Base-by-base conservation (phyloP, 2,113 vertebrate species). In the Cyphomyrus discorhynchus region DNA sequence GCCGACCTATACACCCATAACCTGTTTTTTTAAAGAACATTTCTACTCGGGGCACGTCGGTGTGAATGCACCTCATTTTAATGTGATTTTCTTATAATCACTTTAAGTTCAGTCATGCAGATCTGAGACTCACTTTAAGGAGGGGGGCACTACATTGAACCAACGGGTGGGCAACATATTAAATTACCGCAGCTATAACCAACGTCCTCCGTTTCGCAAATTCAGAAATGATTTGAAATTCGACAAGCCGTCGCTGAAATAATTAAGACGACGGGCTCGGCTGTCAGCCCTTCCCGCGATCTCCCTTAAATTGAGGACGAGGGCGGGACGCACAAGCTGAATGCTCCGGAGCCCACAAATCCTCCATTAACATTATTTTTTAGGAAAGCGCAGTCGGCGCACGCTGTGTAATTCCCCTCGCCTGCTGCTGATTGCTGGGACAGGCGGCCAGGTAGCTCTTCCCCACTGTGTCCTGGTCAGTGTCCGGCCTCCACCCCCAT, bases 401-500 rank as follows among this genome's bases (percentile, higher is more conserved):
- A 83, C 90, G 87, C 91, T 86, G 86, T 74, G 66, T 85, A 85
- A 88, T 77, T 90, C 66, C 80, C 85, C 50, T 31, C 66, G 86
- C 91, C 89, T 86, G 49, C 46, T 90, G 89, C 89, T 39, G 87
- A 88, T 88, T 90, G 66, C 88, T 17, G 56, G 66, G 58, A 86
- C 17, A 92, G 94, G 94, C 94, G 95, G 94, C 90, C 93, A 93
- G 92, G 93, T 91, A 94, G 91, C 93, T 90, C 74, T 92, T 93
- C 92, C 92, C 91, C 88, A 92, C 92, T 93, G 94, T 92, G 91
- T 93, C 92, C 93, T 93, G 93, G 94, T 95, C 95, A 95, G 92
- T 84, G 80, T 84, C 88, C 50, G 35, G 21, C 8, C 39, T 80
- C 39, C 27, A 13, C 52, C 35, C 35, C 49, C 39, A 39, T 45